Conservation (phyloP, 1,140 invertebrate species). For the Zaprionus ornatus region DNA sequence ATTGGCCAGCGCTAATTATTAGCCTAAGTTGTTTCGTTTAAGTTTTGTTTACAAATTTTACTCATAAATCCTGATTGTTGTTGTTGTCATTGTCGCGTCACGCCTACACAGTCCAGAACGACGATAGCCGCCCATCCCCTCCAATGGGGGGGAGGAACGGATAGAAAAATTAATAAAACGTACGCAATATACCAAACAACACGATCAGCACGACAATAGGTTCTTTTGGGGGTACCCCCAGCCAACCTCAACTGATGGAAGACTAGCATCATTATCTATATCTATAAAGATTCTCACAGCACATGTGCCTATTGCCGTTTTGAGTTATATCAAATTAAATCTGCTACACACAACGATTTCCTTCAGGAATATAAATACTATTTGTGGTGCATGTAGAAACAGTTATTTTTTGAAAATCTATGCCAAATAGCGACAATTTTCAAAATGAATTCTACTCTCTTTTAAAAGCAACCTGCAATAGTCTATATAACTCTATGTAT, state of each 20-base stretch:
- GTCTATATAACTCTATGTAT: no score
- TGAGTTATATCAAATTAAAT: background rate
- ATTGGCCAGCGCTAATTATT: slow-evolving; percentile 35
- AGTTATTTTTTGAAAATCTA: no score
- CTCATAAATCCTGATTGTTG: slow-evolving; percentile 19
- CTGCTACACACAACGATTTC: no score
- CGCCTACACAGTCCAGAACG: background rate
- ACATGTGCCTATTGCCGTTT: background rate
- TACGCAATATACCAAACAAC: slow-evolving; percentile 9
- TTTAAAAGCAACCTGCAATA: no score
- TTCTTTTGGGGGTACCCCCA: background rate
- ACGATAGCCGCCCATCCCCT: background rate
- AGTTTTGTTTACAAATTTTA: slow-evolving; percentile 56
- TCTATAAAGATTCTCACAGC: background rate
- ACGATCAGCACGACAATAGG: background rate
- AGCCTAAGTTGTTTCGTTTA: slow-evolving; percentile 70
- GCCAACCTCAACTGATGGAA: background rate
- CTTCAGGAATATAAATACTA: no score
- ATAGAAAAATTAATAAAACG: slow-evolving; percentile 6
- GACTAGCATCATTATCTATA: background rate
- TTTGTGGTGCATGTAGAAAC: no score
- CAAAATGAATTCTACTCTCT: no score
- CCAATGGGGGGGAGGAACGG: background rate
- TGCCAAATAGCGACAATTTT: no score
- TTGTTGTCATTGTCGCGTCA: slow-evolving; percentile 7